Evolutionary conservation across 2,888 invertebrate genomes (phyloP), one percentile per base, ranked within the genome.

Genomic region (Mesochorus sp.): DNA sequence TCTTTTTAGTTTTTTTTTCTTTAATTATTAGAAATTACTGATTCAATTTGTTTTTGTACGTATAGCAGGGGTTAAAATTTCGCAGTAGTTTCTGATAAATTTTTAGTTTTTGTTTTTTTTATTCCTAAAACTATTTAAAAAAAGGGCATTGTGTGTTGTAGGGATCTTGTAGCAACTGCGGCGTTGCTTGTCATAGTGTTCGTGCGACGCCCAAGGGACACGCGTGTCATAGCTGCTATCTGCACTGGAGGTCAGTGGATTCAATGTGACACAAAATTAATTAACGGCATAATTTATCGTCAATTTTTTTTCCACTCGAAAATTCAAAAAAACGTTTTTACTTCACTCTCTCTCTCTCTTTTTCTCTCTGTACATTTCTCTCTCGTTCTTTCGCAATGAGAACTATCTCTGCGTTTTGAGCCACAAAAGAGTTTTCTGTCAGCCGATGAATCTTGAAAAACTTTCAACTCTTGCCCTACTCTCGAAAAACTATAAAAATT

Each of bases 141-240:
- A 89, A 90, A 87, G 88, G 89, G 90, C 85, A 83, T 90, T 90
- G 85, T 91, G 87, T 91, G 90, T 91, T 90, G 86, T 90, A 89
- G 89, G 90, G 91, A 84, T 90, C 91, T 80, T 94, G 94, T 91
- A 92, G 92, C 84, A 94, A 94, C 91, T 96, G 97, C 93, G 95
- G 95, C 89, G 94, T 96, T 89, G 93, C 93, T 90, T 95, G 95
- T 91, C 94, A 95, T 89, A 93, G 95, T 90, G 93, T 95, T 85
- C 95, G 95, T 91, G 93, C 94, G 87, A 95, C 96, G 84, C 93
- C 95, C 85, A 95, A 95, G 91, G 96, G 96, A 90, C 93, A 94
- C 89, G 93, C 96, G 91, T 97, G 97, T 92, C 94, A 94, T 91
- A 95, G 96, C 91, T 97, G 97, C 92, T 95, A 95, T 93, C 94